A percentile compares a stretch with the other conserved stretches of the same genome.
phyloP scores from a whole-genome alignment of 2,888 invertebrate species.

The Caenorhabditis doughertyi region DNA sequence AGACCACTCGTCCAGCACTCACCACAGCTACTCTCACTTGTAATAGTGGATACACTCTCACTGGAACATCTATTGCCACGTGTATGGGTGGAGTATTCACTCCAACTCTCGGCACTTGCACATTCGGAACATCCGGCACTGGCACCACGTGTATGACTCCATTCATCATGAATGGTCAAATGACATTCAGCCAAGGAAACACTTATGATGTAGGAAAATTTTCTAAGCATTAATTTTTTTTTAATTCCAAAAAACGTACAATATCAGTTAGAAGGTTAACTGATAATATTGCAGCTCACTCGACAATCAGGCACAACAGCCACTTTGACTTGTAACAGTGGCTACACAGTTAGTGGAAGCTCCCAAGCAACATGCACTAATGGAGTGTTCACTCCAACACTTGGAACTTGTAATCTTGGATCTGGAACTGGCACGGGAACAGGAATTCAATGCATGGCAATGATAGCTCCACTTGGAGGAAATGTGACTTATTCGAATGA shows the following conservation, averaged over 20 bases:
- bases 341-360: constrained; percentile 57
- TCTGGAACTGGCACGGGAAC: neutral
- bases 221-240: too few relatives aligned
- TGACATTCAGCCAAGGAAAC: constrained; percentile 54
- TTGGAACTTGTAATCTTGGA: constrained; percentile 37
- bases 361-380: constrained; percentile 31
- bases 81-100: constrained; percentile 61
- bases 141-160: constrained; percentile 40
- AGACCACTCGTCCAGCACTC: constrained; percentile 26
- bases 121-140: constrained; percentile 10
- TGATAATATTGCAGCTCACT: constrained; percentile 8
- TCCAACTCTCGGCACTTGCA: constrained; percentile 63
- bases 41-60: constrained; percentile 63
- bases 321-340: constrained; percentile 69
- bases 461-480: constrained; percentile 63
- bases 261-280: too few relatives aligned
- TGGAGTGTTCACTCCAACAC: constrained; percentile 51
- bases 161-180: constrained; percentile 42
- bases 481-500: constrained; percentile 59
- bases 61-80: constrained; percentile 29
- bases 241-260: too few relatives aligned
- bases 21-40: constrained; percentile 73
- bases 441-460: constrained; percentile 50
- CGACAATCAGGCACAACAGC: constrained; percentile 61
- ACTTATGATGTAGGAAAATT: constrained; percentile 38